A percentile compares a stretch with the other conserved stretches of the same genome.
phyloP scores from a whole-genome alignment of 2,888 invertebrate species.

The Macrosiphum euphorbiae region DNA sequence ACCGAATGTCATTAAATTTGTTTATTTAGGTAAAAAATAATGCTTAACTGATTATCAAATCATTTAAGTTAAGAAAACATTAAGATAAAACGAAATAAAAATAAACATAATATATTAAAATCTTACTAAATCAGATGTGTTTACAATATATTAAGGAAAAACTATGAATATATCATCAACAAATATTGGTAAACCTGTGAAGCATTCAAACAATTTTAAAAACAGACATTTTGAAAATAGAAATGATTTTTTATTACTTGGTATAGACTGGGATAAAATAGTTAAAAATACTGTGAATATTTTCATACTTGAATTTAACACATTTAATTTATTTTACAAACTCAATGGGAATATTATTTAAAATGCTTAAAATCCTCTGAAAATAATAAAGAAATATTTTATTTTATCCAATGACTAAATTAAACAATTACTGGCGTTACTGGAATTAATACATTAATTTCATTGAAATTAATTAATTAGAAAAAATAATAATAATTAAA shows the following conservation, averaged over 20 bases:
- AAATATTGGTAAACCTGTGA: background rate
- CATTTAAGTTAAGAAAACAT: background rate
- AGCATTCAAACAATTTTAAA: background rate
- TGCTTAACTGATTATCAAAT: background rate
- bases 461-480: background rate
- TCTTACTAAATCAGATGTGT: no score
- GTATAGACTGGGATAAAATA: no score
- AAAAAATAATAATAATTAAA: background rate
- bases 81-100: background rate
- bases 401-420: background rate
- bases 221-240: no score
- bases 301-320: no score
- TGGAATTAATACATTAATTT: no score
- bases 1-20: background rate
- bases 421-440: background rate
- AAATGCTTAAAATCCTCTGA: background rate
- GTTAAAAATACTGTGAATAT: no score
- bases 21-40: background rate
- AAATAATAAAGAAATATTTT: slow-evolving; percentile 1
- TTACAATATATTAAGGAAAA: background rate
- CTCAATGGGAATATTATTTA: no score
- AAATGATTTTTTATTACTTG: no score
- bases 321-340: no score
- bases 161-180: background rate
- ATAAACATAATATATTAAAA: background rate